A percentile compares a stretch with the other conserved stretches of the same genome.
Evolutionary conservation across 2,113 vertebrate genomes (phyloP).

Genomic region (Elephantulus edwardii): DNA sequence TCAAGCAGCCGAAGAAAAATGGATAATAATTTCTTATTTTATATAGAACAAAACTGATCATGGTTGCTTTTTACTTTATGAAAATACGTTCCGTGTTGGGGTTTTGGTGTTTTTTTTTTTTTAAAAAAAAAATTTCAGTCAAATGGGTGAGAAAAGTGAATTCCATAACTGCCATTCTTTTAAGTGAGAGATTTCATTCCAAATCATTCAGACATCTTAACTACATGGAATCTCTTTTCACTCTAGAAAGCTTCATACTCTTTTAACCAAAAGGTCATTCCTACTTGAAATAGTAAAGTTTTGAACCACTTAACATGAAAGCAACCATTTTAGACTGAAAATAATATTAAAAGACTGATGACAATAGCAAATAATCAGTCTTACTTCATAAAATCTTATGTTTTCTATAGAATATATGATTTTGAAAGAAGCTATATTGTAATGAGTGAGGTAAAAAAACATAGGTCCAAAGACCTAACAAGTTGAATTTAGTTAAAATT

Average conservation of each 20-base stretch:
- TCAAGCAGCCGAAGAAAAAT: background rate
- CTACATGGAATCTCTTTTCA: background rate
- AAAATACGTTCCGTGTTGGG: too few species aligned
- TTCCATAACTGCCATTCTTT: background rate
- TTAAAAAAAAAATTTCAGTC: background rate
- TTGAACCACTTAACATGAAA: constrained; percentile 28
- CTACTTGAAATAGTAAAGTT: constrained; percentile 17
- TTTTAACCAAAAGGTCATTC: constrained; percentile 36
- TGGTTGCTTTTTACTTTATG: background rate
- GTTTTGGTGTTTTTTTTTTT: background rate
- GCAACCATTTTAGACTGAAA: background rate
- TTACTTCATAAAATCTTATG: constrained; percentile 33
- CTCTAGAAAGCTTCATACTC: background rate
- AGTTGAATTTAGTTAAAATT: background rate
- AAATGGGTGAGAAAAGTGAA: background rate
- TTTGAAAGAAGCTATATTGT: constrained; percentile 14
- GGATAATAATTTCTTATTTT: background rate
- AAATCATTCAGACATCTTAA: background rate
- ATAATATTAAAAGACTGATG: background rate
- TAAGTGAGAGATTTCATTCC: background rate
- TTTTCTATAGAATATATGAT: background rate
- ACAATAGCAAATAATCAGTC: background rate
- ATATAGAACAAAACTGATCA: background rate
- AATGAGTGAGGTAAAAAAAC: background rate
- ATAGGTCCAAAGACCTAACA: background rate